These are phyloP conservation scores for Chondrilla cf. caribensis DNA, from an alignment of 37 sponge, comb jelly and placozoan genomes.

Conservation along the genomic window DNA sequence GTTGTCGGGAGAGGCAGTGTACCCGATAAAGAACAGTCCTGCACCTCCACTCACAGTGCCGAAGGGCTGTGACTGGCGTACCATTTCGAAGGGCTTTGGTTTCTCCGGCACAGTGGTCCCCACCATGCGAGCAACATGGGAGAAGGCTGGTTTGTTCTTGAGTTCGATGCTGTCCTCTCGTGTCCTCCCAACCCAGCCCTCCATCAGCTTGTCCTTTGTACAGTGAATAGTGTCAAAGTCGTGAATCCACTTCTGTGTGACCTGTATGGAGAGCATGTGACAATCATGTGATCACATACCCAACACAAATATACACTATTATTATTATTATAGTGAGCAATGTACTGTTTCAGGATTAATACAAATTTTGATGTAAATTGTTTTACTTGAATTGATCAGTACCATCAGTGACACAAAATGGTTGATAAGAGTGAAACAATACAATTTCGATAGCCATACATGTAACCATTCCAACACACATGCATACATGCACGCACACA, in stretches of 20 bases:
- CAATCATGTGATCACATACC: too few relatives aligned
- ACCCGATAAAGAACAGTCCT: constrained; percentile 66
- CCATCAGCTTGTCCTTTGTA: constrained; percentile 36
- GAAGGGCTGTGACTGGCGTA: constrained; percentile 60
- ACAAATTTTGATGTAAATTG: too few relatives aligned
- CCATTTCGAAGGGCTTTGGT: constrained; percentile 54
- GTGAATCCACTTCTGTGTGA: constrained; percentile 64
- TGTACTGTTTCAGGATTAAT: too few relatives aligned
- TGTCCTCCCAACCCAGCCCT: constrained; percentile 52
- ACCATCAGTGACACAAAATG: too few relatives aligned
- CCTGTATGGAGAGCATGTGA: neutral
- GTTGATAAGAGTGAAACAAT: too few relatives aligned
- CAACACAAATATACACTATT: too few relatives aligned
- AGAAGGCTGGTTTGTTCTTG: constrained; percentile 15
- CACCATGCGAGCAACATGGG: constrained; percentile 65
- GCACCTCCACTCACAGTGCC: constrained; percentile 46
- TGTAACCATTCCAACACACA: too few relatives aligned
- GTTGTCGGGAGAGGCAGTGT: constrained; percentile 60
- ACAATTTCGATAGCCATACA: too few relatives aligned
- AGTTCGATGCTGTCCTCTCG: constrained; percentile 45
- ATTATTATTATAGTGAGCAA: too few relatives aligned
- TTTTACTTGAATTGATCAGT: too few relatives aligned
- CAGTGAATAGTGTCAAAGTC: constrained; percentile 34
- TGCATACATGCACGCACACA: neutral
- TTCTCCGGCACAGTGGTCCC: constrained; percentile 6